Evolutionary conservation across 2,797 vertebrate species (phyloP).

Genomic region (Pseudotriccus pelzelni): DNA sequence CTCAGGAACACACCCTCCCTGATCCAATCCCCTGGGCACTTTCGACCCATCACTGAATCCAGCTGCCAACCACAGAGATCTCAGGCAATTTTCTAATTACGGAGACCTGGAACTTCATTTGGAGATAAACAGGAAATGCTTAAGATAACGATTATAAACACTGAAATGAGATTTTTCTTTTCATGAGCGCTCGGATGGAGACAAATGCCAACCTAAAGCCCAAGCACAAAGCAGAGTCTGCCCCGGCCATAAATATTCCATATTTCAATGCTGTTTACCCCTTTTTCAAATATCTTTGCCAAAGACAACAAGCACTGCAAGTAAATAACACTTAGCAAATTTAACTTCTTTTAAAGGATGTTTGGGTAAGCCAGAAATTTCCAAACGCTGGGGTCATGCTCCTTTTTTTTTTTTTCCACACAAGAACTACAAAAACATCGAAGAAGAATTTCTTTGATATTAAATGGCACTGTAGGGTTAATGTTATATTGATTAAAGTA

Average conservation of each 20-base stretch:
- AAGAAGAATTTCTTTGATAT: background rate
- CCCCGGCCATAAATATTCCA: background rate
- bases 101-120: background rate
- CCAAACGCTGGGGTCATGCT: background rate
- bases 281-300: background rate
- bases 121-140: constrained; percentile 55
- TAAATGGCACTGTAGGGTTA: background rate
- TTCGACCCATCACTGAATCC: background rate
- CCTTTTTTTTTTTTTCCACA: rapidly evolving
- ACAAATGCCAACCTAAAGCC: background rate
- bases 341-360: background rate
- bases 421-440: background rate
- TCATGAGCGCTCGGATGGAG: background rate
- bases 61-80: background rate
- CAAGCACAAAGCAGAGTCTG: background rate
- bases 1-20: background rate
- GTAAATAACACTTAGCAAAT: background rate
- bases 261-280: background rate
- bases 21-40: background rate
- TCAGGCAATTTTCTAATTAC: background rate
- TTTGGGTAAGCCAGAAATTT: background rate
- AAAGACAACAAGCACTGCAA: background rate
- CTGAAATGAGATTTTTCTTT: background rate
- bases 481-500: background rate
- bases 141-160: background rate